A percentile compares a stretch with the other conserved stretches of the same genome.
Evolutionary conservation across 2,113 vertebrate species (phyloP).

Genomic region (Corydoras sp.): DNA sequence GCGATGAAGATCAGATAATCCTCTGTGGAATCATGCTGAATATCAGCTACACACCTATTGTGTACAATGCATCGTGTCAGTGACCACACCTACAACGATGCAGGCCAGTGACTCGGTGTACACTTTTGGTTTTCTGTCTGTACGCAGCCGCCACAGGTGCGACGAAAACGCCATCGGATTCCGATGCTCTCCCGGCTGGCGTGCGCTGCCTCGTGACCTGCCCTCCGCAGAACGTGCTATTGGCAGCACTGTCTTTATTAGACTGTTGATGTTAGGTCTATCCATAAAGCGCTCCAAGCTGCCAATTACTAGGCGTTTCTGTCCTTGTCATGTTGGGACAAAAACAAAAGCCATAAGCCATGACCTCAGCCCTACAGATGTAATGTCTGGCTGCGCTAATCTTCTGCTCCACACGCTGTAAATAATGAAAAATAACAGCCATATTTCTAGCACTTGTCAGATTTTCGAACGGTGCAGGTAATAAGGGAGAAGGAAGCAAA

Average conservation of each 20-base stretch:
- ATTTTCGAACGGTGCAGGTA: slow-evolving; percentile 59
- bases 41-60: slow-evolving; percentile 16
- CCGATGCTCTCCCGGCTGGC: neutral
- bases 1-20: slow-evolving; percentile 13
- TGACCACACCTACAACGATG: slow-evolving; percentile 25
- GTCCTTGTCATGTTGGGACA: slow-evolving; percentile 14
- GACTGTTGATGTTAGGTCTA: neutral
- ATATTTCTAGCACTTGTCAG: slow-evolving; percentile 48
- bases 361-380: slow-evolving; percentile 36
- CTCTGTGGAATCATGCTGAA: slow-evolving; percentile 19
- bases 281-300: slow-evolving; percentile 5
- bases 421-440: slow-evolving; percentile 48
- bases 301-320: slow-evolving; percentile 10
- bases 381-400: slow-evolving; percentile 36
- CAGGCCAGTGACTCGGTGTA: neutral
- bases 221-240: no score
- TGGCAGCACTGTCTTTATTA: no score
- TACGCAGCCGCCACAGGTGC: no score
- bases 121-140: neutral
- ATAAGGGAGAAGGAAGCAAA: slow-evolving; percentile 41
- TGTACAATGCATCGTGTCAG: neutral
- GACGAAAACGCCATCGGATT: no score
- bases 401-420: slow-evolving; percentile 38
- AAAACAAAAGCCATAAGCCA: slow-evolving; percentile 35
- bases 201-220: no score